Evolutionary conservation across 2,888 invertebrate genomes (phyloP).

Genomic region (Himalopsyche japonica): DNA sequence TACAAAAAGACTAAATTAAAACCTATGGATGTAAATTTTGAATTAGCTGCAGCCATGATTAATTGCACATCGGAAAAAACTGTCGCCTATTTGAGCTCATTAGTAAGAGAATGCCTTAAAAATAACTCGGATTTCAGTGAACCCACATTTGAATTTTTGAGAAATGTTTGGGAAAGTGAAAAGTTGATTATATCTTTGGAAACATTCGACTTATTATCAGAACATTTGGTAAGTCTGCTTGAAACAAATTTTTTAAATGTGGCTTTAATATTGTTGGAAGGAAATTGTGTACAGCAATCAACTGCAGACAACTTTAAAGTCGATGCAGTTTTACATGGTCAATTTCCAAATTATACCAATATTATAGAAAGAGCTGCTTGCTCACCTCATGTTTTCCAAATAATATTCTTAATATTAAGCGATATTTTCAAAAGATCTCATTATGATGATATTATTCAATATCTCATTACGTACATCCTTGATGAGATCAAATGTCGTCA

Average conservation of each 20-base stretch:
- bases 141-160: slow-evolving; percentile 5
- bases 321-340: neutral
- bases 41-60: slow-evolving; percentile 6
- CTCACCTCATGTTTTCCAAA: slow-evolving; percentile 1
- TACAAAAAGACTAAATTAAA: neutral
- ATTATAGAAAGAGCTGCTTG: neutral
- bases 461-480: neutral
- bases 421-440: slow-evolving; percentile 12
- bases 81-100: neutral
- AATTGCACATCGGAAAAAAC: neutral
- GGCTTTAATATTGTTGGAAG: neutral
- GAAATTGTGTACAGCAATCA: neutral
- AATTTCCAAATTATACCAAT: slow-evolving; percentile 6
- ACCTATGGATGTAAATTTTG: neutral
- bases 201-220: slow-evolving; percentile 6
- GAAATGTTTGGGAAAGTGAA: slow-evolving; percentile 3
- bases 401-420: slow-evolving; percentile 4
- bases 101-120: neutral
- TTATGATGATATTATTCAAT: slow-evolving; percentile 11
- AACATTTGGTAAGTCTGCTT: neutral
- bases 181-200: neutral
- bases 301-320: neutral
- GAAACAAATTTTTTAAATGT: slow-evolving; percentile 13
- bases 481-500: slow-evolving; percentile 8
- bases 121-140: neutral